These are phyloP conservation scores for Ecdyonurus torrentis DNA, from an alignment of 2,888 invertebrate species.

Conservation along the genomic window DNA sequence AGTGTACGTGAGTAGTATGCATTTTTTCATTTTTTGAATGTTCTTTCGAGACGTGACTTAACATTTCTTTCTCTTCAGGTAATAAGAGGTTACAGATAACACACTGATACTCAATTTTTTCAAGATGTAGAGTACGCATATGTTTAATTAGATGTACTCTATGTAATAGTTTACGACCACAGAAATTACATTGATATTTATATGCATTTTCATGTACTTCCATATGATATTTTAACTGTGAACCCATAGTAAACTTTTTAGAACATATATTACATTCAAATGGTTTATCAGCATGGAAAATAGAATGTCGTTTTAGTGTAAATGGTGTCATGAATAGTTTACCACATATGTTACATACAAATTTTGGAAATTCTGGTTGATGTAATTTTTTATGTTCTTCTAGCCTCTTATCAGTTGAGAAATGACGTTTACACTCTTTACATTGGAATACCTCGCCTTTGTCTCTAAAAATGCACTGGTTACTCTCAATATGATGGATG, in stretches of 20 bases:
- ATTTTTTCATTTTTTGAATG: neutral
- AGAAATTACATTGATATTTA: neutral
- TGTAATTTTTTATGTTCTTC: neutral
- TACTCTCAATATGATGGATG: neutral
- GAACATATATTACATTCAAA: neutral
- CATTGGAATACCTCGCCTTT: neutral
- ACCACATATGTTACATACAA: neutral
- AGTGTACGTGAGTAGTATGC: neutral
- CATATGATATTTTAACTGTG: neutral
- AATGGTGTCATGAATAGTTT: neutral
- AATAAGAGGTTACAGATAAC: neutral
- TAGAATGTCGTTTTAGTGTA: neutral
- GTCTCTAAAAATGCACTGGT: neutral
- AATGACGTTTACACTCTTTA: neutral
- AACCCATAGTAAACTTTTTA: neutral
- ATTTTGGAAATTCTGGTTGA: neutral
- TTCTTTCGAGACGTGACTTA: neutral
- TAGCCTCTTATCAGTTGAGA: neutral
- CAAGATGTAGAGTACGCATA: neutral
- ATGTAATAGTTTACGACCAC: neutral
- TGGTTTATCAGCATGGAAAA: neutral
- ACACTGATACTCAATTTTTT: neutral
- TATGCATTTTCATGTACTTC: neutral
- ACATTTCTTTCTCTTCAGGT: neutral
- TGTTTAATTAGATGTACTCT: neutral